Percentiles rank a stretch among this genome's conserved stretches.
Evolutionary conservation across 2,797 vertebrate species (phyloP).

Genomic region (Botia almorhae): DNA sequence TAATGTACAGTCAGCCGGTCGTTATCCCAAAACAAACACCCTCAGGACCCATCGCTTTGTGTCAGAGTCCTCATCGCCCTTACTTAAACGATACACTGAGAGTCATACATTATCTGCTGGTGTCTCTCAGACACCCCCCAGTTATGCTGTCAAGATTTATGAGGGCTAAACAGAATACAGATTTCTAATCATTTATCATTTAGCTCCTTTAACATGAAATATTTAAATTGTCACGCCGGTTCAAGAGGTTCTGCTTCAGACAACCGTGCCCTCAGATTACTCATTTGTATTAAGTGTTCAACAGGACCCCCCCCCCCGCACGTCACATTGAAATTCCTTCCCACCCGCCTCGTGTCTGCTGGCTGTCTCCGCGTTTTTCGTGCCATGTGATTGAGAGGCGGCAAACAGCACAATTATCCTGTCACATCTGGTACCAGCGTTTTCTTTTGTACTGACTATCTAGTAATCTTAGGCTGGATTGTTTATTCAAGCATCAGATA

Average conservation of each 20-base stretch:
- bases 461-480: slow-evolving; percentile 5
- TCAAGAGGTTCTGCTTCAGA: slow-evolving; percentile 19
- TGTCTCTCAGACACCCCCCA: slow-evolving; percentile 11
- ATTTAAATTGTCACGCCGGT: neutral
- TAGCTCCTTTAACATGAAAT: slow-evolving; percentile 1
- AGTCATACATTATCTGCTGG: slow-evolving; percentile 3
- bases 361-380: neutral
- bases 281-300: neutral
- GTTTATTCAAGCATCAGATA: slow-evolving; percentile 37
- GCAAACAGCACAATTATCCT: slow-evolving; percentile 32
- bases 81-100: slow-evolving; percentile 14
- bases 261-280: neutral
- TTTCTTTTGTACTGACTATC: slow-evolving; percentile 6
- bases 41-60: neutral
- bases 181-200: slow-evolving; percentile 27
- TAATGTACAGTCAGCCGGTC: neutral
- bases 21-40: neutral
- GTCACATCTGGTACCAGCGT: slow-evolving; percentile 1
- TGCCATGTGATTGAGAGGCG: slow-evolving; percentile 5
- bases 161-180: slow-evolving; percentile 10
- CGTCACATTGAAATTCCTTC: slow-evolving; percentile 13
- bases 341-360: neutral
- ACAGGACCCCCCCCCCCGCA: neutral
- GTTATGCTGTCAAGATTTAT: slow-evolving; percentile 18
- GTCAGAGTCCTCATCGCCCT: neutral